Evolutionary conservation across 1,140 invertebrate species (phyloP).

Genomic region (Drosophila ohnishii): DNA sequence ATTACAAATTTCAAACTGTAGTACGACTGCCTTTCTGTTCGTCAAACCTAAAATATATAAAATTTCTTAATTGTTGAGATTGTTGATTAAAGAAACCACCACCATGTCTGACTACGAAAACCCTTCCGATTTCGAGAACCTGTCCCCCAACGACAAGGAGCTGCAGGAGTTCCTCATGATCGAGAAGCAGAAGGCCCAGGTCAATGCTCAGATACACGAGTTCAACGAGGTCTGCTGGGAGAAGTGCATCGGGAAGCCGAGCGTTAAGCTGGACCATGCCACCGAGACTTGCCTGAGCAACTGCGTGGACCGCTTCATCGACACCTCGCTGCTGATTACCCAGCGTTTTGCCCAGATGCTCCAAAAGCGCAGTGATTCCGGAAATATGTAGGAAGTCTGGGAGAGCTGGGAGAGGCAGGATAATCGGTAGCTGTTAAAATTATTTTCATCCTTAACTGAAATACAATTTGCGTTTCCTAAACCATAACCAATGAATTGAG

Average conservation of each 20-base stretch:
- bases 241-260: constrained; percentile 95
- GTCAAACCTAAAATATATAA: constrained; percentile 27
- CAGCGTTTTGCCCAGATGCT: constrained; percentile 90
- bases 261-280: constrained; percentile 91
- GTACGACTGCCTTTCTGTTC: background rate
- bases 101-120: constrained; percentile 82
- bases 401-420: background rate
- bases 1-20: background rate
- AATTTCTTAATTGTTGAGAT: constrained; percentile 17
- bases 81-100: constrained; percentile 32
- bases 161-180: constrained; percentile 92
- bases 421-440: constrained; percentile 16
- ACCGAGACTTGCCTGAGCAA: constrained; percentile 96
- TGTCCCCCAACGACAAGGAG: constrained; percentile 86
- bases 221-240: constrained; percentile 98
- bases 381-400: constrained; percentile 46
- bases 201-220: constrained; percentile 94
- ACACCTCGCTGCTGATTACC: constrained; percentile 93
- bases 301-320: constrained; percentile 97
- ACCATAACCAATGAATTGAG: constrained; percentile 1
- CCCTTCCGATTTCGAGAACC: constrained; percentile 76
- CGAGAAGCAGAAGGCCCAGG: constrained; percentile 94
- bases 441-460: constrained; percentile 3
- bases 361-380: constrained; percentile 58
- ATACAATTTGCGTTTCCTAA: constrained; percentile 13